A percentile compares a stretch with the other conserved stretches of the same genome.
These are phyloP conservation scores for Scortum barcoo DNA, from an alignment of 2,113 vertebrate species.

Conservation along the genomic window DNA sequence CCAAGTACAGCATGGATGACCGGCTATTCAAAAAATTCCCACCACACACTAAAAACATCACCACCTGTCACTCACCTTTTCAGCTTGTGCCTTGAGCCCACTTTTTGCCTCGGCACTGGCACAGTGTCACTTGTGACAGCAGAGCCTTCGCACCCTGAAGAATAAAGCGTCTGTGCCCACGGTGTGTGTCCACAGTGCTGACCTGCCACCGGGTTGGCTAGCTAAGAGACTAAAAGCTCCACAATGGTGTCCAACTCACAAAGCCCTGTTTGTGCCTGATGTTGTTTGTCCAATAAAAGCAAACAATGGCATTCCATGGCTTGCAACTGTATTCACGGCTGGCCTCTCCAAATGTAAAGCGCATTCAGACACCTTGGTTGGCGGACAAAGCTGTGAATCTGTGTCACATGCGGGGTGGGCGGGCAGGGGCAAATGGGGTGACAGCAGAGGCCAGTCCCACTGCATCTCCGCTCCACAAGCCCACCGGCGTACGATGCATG, in stretches of 20 bases:
- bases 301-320: constrained; percentile 85
- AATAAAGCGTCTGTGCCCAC: constrained; percentile 21
- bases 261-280: constrained; percentile 76
- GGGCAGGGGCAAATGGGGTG: constrained; percentile 55
- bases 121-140: constrained; percentile 28
- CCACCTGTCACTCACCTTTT: constrained; percentile 64
- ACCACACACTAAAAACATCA: background rate
- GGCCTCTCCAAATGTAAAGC: constrained; percentile 68
- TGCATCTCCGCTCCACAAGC: constrained; percentile 4
- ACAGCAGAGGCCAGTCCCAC: constrained; percentile 31
- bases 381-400: constrained; percentile 67
- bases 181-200: constrained; percentile 41
- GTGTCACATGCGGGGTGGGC: constrained; percentile 64
- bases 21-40: background rate
- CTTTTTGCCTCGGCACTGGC: constrained; percentile 16
- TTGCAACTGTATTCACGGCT: constrained; percentile 83
- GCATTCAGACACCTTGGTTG: constrained; percentile 73
- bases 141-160: constrained; percentile 39
- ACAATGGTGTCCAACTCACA: constrained; percentile 53
- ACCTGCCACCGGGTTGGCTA: constrained; percentile 36
- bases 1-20: background rate
- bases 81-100: constrained; percentile 30
- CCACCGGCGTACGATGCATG: constrained; percentile 5
- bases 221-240: constrained; percentile 43
- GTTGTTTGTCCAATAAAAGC: constrained; percentile 80